phyloP scores from a whole-genome alignment of 2,113 vertebrate genomes.

The Toxotes jaculatrix region DNA sequence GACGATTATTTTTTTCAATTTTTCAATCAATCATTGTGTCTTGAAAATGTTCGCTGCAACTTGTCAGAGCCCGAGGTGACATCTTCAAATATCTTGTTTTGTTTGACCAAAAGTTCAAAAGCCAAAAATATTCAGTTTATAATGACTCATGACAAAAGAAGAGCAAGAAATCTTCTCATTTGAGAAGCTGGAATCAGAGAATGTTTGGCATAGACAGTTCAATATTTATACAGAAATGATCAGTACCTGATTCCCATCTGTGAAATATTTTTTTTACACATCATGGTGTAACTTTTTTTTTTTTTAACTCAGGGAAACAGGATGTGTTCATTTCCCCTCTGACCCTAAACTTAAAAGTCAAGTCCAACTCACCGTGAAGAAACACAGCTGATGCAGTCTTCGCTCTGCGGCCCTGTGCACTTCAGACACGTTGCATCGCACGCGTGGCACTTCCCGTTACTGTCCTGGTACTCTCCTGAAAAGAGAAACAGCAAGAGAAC shows the following conservation, averaged over 20 bases:
- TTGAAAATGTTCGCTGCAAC: too few species aligned
- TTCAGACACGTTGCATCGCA: slow-evolving; percentile 89
- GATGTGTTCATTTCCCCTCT: slow-evolving; percentile 12
- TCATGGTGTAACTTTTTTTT: not conserved
- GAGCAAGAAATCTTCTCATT: too few species aligned
- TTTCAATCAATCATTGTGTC: too few species aligned
- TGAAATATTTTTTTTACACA: not conserved
- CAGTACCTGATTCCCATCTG: not conserved
- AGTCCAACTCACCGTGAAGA: slow-evolving; percentile 83
- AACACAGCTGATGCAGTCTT: slow-evolving; percentile 88
- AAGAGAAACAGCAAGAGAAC: slow-evolving; percentile 34
- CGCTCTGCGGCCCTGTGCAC: slow-evolving; percentile 85
- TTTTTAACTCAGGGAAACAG: not conserved
- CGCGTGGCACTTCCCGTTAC: slow-evolving; percentile 79
- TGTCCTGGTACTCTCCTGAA: slow-evolving; percentile 88
- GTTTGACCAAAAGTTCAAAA: too few species aligned
- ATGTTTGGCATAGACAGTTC: not conserved
- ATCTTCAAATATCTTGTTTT: too few species aligned
- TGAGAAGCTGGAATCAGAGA: too few species aligned
- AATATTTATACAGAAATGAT: not conserved
- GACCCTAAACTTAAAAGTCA: slow-evolving; percentile 19
- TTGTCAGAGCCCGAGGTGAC: too few species aligned
- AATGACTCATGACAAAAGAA: too few species aligned
- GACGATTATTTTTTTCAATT: not conserved
- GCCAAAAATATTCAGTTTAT: not conserved